Conservation (phyloP, 2,888 invertebrate genomes). For the Drosophila borborema region DNA sequence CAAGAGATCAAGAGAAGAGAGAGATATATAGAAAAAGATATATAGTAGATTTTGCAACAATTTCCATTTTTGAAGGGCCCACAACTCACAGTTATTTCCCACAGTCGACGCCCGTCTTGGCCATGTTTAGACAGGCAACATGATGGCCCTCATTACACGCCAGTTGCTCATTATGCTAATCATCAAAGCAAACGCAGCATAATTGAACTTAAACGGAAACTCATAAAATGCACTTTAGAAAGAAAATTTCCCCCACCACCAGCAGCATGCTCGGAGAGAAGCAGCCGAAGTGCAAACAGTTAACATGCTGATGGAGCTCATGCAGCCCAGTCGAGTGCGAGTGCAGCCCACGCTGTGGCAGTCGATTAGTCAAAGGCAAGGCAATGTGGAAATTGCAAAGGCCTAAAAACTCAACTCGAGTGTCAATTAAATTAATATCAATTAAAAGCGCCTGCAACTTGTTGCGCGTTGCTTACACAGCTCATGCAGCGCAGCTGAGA, state of each 20-base stretch:
- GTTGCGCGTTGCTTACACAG: slow-evolving; percentile 54
- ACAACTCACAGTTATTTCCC: slow-evolving; percentile 22
- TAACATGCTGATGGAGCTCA: slow-evolving; percentile 55
- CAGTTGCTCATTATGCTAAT: slow-evolving; percentile 58
- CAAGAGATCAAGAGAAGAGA: no score
- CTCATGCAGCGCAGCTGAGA: neutral
- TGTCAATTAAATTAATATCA: slow-evolving; percentile 81
- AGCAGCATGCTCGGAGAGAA: neutral
- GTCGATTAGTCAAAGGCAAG: slow-evolving; percentile 59
- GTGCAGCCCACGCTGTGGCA: slow-evolving; percentile 61
- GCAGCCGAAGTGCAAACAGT: slow-evolving; percentile 34
- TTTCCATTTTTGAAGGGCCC: no score
- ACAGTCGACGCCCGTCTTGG: slow-evolving; percentile 16
- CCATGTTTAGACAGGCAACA: slow-evolving; percentile 31
- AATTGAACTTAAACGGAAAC: slow-evolving; percentile 75
- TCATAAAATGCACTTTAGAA: slow-evolving; percentile 67
- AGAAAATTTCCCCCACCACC: neutral
- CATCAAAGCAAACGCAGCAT: slow-evolving; percentile 55
- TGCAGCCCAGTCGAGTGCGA: slow-evolving; percentile 15
- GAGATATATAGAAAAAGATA: no score
- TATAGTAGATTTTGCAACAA: no score
- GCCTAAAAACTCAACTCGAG: slow-evolving; percentile 66
- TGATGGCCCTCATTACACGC: slow-evolving; percentile 43
- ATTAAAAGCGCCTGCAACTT: slow-evolving; percentile 77
- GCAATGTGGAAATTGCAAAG: slow-evolving; percentile 23